Base-by-base conservation (phyloP, 1,140 invertebrate species). In the Fopius arisanus region DNA sequence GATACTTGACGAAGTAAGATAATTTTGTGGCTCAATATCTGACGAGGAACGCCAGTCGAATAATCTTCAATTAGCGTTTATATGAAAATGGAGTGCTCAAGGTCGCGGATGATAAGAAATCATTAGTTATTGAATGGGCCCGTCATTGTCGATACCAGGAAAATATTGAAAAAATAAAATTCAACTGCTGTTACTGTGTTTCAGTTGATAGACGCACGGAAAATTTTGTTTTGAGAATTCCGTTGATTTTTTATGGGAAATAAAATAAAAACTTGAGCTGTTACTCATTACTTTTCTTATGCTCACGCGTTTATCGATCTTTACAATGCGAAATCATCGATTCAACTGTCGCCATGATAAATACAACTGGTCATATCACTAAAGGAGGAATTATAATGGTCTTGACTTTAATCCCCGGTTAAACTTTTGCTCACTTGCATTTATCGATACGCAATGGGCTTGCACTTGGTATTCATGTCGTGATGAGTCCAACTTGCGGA, bases 51-150 rank as follows among this genome's bases (percentile, higher is more conserved):
- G 5, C 14, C 12, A 65, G 28, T n/a, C 12, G 28, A 65, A 65
- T 33, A 33, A 65, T 33, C 29, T 29, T 65, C 62, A 65, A 65
- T 65, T 65, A 65, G 29, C 62, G 16, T 4, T 33, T 33, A 16
- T 65, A 33, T 65, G 62, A 65, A 29, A 65, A 65, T 65, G 29
- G 62, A 14, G 62, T 7, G n/a, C 28, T 16, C 62, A 65, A 65
- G 62, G 62, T 16, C 62, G 29, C n/a, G 0, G 9, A 14, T 65
- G 29, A 29, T 65, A 33, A 65, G 62, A 33, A 19, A 65, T 28
- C 7, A 28, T 28, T 48, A n/a, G 43, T 16, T 12, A 48, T 48
- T 48, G 7, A 16, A n/a, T 7, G 14, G 43, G n/a, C 16, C n/a
- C 16, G 2, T 19, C 14, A 6, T 16, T 2, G 7, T 48, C 4